phyloP scores from a whole-genome alignment of 2,888 invertebrate genomes.

The Augiades crinisus region DNA sequence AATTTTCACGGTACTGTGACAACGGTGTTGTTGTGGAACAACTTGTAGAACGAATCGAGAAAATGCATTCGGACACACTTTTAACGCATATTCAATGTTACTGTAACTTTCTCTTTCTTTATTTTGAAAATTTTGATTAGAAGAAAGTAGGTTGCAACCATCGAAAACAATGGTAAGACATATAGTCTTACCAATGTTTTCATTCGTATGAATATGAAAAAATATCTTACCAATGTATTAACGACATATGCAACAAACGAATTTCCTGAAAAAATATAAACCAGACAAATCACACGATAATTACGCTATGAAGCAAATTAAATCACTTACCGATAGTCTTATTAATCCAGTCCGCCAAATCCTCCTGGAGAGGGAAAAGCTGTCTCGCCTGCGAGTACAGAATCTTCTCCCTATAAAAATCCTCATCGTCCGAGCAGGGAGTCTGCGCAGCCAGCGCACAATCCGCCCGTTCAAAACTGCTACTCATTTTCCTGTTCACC shows the following conservation, averaged over 20 bases:
- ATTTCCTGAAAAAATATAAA: too few relatives aligned
- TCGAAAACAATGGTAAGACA: too few relatives aligned
- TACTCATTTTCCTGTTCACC: conserved; percentile 70
- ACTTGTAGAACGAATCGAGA: conserved; percentile 20
- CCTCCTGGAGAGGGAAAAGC: conserved; percentile 91
- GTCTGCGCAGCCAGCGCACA: conserved; percentile 77
- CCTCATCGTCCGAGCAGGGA: conserved; percentile 81
- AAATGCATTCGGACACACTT: conserved; percentile 9
- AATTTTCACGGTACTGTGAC: conserved; percentile 45
- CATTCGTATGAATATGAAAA: too few relatives aligned
- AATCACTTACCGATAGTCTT: conserved; percentile 88
- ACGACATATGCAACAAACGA: too few relatives aligned
- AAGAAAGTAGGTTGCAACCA: neutral
- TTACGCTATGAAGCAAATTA: too few relatives aligned
- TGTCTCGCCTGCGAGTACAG: conserved; percentile 89
- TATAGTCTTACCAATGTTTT: too few relatives aligned
- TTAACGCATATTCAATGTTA: conserved; percentile 14
- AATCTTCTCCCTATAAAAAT: conserved; percentile 87
- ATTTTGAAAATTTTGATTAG: neutral
- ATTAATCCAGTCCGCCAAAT: conserved; percentile 94
- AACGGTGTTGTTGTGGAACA: conserved; percentile 13
- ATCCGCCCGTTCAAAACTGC: conserved; percentile 73
- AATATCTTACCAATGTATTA: too few relatives aligned
- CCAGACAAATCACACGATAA: too few relatives aligned
- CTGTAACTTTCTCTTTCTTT: conserved; percentile 18